These are phyloP conservation scores for Physocephala rufipes DNA, from an alignment of 2,888 invertebrate species.

Conservation along the genomic window DNA sequence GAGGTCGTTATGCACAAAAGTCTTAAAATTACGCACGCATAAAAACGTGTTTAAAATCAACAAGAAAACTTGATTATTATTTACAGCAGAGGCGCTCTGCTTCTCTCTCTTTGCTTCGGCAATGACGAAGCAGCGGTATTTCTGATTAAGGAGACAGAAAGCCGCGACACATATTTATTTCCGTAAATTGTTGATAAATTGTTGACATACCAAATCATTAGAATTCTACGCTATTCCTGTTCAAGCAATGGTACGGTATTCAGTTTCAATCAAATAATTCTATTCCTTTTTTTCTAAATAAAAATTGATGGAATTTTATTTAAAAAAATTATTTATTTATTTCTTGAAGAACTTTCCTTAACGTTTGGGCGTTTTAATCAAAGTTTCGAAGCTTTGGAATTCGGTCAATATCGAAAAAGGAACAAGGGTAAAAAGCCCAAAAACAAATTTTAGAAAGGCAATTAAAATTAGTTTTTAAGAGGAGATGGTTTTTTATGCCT, in stretches of 20 bases:
- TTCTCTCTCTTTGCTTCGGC: neutral
- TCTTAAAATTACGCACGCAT: neutral
- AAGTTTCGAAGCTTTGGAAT: no score
- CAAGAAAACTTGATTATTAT: neutral
- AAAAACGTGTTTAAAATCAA: neutral
- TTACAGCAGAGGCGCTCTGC: neutral
- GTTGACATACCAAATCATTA: conserved; percentile 17
- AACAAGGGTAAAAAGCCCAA: no score
- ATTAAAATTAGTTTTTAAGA: no score
- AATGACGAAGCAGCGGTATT: neutral
- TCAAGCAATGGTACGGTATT: neutral
- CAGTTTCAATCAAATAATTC: no score
- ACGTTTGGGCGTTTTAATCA: no score
- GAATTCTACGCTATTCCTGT: neutral
- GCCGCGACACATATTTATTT: neutral
- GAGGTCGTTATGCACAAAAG: neutral
- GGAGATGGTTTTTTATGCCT: no score
- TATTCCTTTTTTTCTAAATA: no score
- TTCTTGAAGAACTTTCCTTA: no score
- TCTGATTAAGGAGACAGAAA: neutral
- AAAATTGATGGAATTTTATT: no score
- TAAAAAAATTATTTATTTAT: no score
- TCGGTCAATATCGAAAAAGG: no score
- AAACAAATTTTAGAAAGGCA: no score
- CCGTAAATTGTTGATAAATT: conserved; percentile 17